These are phyloP conservation scores for Dascyllus trimaculatus DNA, from an alignment of 2,113 vertebrate species.

Conservation along the genomic window DNA sequence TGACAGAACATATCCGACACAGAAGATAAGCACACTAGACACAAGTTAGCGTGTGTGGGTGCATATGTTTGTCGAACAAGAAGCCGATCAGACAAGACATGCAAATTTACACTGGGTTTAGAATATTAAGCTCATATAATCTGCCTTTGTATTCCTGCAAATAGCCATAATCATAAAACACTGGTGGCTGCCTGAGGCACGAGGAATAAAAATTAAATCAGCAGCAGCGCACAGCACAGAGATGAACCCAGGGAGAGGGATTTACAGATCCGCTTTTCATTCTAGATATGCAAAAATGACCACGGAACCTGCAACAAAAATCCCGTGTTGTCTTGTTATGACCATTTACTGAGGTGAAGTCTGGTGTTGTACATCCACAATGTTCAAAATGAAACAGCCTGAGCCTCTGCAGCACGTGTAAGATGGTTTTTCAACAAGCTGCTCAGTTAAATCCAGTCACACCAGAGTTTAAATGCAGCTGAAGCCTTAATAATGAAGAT, in stretches of 20 bases:
- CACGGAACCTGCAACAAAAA: too few relatives aligned
- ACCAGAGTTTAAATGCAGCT: too few relatives aligned
- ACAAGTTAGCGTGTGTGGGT: too few relatives aligned
- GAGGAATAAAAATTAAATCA: slow-evolving; percentile 1
- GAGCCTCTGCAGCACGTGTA: too few relatives aligned
- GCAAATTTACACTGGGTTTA: neutral
- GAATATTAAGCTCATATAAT: neutral
- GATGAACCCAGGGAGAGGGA: neutral
- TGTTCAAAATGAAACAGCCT: too few relatives aligned
- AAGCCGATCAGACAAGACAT: neutral
- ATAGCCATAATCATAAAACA: slow-evolving; percentile 7
- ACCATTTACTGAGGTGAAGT: neutral
- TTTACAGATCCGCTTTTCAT: neutral
- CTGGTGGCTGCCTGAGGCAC: neutral
- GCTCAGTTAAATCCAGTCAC: too few relatives aligned
- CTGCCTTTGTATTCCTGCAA: neutral
- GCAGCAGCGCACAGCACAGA: neutral
- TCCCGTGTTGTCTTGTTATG: too few relatives aligned
- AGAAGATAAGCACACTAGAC: too few relatives aligned
- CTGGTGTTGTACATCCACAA: neutral
- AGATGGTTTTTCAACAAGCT: too few relatives aligned
- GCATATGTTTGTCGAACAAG: neutral
- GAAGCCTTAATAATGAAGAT: too few relatives aligned
- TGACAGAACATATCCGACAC: too few relatives aligned
- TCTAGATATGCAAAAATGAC: neutral